Conservation (phyloP, 2,113 vertebrate species). For the Quiscalus mexicanus region DNA sequence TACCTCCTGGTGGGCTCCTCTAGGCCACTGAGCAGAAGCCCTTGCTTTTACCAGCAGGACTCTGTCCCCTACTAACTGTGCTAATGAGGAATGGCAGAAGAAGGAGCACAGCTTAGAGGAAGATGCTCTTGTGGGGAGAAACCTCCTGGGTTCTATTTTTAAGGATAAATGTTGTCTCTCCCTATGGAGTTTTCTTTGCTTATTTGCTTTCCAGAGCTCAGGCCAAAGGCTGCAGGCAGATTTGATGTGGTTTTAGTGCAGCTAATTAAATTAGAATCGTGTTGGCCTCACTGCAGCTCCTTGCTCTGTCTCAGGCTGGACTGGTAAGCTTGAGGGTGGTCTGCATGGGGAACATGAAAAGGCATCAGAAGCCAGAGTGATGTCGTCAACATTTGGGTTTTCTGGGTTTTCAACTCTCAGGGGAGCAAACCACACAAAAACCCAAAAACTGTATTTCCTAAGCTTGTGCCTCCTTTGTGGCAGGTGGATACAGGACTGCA, state of each 20-base stretch:
- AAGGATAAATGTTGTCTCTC: background rate
- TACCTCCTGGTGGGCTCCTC: conserved; percentile 37
- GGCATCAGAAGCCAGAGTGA: background rate
- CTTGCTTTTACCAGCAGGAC: conserved; percentile 51
- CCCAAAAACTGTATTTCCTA: background rate
- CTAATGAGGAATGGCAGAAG: conserved; percentile 56
- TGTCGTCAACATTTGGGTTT: background rate
- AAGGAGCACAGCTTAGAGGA: background rate
- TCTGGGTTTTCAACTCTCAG: background rate
- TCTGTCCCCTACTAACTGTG: background rate
- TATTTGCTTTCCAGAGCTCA: background rate
- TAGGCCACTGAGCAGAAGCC: background rate
- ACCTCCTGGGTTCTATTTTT: background rate
- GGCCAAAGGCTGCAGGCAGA: background rate
- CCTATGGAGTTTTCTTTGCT: background rate
- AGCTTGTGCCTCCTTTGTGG: background rate
- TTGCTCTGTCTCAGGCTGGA: background rate
- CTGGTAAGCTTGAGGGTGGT: background rate
- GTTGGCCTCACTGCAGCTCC: background rate
- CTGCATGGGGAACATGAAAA: background rate
- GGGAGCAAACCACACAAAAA: background rate
- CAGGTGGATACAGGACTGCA: background rate
- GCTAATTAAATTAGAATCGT: background rate
- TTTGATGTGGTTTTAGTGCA: background rate
- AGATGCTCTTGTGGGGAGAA: background rate